Evolutionary conservation across 1,140 invertebrate genomes (phyloP).

Genomic region (Drosophila kepulauana): DNA sequence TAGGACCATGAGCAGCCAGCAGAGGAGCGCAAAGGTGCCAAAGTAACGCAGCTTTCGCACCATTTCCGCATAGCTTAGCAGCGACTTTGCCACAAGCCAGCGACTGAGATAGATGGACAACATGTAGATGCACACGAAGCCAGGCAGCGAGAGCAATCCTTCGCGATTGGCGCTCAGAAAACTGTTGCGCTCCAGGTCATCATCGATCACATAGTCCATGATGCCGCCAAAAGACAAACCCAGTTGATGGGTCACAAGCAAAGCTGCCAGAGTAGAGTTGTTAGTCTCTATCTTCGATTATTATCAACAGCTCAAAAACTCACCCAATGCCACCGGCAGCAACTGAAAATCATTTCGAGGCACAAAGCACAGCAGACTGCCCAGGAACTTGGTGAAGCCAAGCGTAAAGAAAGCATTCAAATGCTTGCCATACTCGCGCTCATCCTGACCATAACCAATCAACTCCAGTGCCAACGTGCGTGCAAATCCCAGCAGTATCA

Average conservation of each 20-base stretch:
- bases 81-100: slow-evolving; percentile 48
- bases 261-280: slow-evolving; percentile 69
- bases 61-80: slow-evolving; percentile 55
- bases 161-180: slow-evolving; percentile 95
- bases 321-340: slow-evolving; percentile 63
- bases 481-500: slow-evolving; percentile 90
- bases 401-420: slow-evolving; percentile 99
- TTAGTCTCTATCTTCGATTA: slow-evolving; percentile 82
- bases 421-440: slow-evolving; percentile 96
- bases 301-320: slow-evolving; percentile 27
- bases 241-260: slow-evolving; percentile 51
- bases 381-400: slow-evolving; percentile 92
- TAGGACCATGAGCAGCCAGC: slow-evolving; percentile 37
- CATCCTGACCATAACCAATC: slow-evolving; percentile 93
- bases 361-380: slow-evolving; percentile 78
- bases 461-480: slow-evolving; percentile 88
- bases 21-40: slow-evolving; percentile 16
- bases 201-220: slow-evolving; percentile 90
- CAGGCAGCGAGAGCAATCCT: slow-evolving; percentile 93
- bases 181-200: slow-evolving; percentile 86
- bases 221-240: slow-evolving; percentile 85
- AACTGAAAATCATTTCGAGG: slow-evolving; percentile 45
- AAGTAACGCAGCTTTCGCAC: slow-evolving; percentile 37
- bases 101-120: slow-evolving; percentile 87
- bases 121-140: slow-evolving; percentile 94